Percentiles rank a stretch among this genome's conserved stretches.
These are phyloP conservation scores for Centruroides sculpturatus DNA, from an alignment of 1,140 invertebrate species.

Conservation along the genomic window DNA sequence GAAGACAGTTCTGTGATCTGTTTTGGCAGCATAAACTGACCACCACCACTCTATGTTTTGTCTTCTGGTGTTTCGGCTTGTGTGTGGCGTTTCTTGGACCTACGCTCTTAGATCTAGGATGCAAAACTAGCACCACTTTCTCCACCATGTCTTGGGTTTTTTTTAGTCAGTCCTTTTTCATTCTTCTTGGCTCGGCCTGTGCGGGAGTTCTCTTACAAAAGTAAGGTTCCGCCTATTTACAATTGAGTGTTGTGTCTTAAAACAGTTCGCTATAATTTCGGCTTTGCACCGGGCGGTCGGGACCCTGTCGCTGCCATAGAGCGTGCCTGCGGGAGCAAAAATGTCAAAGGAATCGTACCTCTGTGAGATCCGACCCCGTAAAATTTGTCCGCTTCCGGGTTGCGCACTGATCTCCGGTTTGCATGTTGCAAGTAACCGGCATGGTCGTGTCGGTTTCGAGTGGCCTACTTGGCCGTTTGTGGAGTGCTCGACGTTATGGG, in stretches of 20 bases:
- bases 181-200: conserved; percentile 33
- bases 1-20: conserved; percentile 25
- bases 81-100: conserved; percentile 37
- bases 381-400: too few species aligned
- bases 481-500: too few species aligned
- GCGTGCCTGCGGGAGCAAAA: too few species aligned
- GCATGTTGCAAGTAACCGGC: too few species aligned
- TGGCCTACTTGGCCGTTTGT: too few species aligned
- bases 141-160: conserved; percentile 36
- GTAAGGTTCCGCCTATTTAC: conserved; percentile 21
- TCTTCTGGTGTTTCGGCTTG: conserved; percentile 37
- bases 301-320: too few species aligned
- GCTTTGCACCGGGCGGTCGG: too few species aligned
- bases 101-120: conserved; percentile 35
- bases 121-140: conserved; percentile 31
- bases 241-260: not conserved
- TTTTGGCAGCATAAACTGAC: conserved; percentile 31
- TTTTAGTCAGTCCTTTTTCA: conserved; percentile 36
- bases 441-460: too few species aligned
- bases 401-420: too few species aligned
- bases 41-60: conserved; percentile 31
- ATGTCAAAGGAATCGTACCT: too few species aligned
- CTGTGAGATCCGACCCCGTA: too few species aligned
- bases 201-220: conserved; percentile 32
- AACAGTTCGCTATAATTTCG: too few species aligned